Base-by-base conservation (phyloP, 2,888 invertebrate species). In the Dolichopus griseipennis region DNA sequence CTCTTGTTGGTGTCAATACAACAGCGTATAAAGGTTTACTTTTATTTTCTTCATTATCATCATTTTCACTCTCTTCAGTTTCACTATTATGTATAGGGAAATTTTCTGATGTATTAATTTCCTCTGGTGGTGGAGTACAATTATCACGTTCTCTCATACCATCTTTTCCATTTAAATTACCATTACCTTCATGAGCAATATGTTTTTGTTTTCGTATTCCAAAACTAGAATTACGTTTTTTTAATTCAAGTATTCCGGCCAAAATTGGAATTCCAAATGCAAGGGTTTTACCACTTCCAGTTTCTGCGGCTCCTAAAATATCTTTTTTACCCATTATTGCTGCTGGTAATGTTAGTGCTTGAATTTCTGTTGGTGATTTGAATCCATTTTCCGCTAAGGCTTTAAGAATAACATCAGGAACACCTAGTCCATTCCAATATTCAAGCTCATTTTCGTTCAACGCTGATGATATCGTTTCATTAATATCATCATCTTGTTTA, bases 271-370 rank as follows among this genome's bases (percentile, higher is more conserved):
- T 91, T 0, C 94, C 97, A 83, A 98, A 99, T 0, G 98, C 98
- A 67, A 99, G 83, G 0, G 99, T 99, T 84, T 99, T 99, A 0
- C 99, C 99, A 81, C 97, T 97, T 0, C 99, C 99, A 0, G 99
- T 99, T 84, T 98, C 97, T 3, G 98, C 98, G 68, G 98, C 98
- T n/a, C 97, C 99, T 1, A 99, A 82, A 73, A 99, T 92, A 80
- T 99, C 97, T 81, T 91, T 86, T 65, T 89, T 86, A 62, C 89
- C 97, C 77, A 90, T 85, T 74, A 96, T 89, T 52, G 96, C 94
- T 65, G 93, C 86, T 0, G 94, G 92, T 63, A 96, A 82, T 0
- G 90, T 87, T 70, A 90, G 77, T 22, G 86, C 83, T 79, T 99
- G 98, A 76, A 99, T 98, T 74, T 88, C 86, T 0, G 97, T 98